Evolutionary conservation across 2,797 vertebrate species (phyloP), one percentile per base, ranked within the genome.

Genomic region (Rhodeus uyekii): DNA sequence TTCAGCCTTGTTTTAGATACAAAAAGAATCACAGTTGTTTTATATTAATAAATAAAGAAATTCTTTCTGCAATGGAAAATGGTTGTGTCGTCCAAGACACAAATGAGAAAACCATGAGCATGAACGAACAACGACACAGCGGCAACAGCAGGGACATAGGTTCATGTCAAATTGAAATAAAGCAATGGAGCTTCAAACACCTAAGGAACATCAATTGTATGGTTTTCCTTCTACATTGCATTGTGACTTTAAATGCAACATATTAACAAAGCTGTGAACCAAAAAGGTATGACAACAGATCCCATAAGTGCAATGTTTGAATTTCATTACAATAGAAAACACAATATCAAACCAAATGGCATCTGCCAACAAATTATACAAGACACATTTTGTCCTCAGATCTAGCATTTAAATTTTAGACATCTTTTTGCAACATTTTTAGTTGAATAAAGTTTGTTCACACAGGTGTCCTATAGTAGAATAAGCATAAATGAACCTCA

Each of bases 11-110:
- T 8, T 34, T 63, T n/a, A n/a, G n/a, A n/a, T 46, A 67, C 18
- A 10, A 58, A 58, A 68, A 60, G 10, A 24, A 68, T 44, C 34
- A 18, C 65, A 80, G 50, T 61, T 46, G 78, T 71, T 48, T 79
- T n/a, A 55, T 24, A 34, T 44, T 1, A 60, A 76, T 42, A 46
- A 32, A 60, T 5, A 9, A 58, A 38, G 16, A n/a, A 74, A 44
- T 9, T 1, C 44, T 24, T 44, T 69, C 13, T 73, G 78, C n/a
- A 36, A 48, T 48, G 42, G 42, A 80, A 72, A 73, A 80, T 63
- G 27, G 0, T 22, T 12, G 9, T 48, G 48, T 46, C 22, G 50
- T 63, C 32, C 42, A 72, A 36, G 32, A 53, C 27, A 73, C 73
- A 74, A 69, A 44, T 60, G 1, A 34, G 42, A 38, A 81, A 63